phyloP scores from a whole-genome alignment of 2,888 invertebrate species.

The Octodonta nipae region DNA sequence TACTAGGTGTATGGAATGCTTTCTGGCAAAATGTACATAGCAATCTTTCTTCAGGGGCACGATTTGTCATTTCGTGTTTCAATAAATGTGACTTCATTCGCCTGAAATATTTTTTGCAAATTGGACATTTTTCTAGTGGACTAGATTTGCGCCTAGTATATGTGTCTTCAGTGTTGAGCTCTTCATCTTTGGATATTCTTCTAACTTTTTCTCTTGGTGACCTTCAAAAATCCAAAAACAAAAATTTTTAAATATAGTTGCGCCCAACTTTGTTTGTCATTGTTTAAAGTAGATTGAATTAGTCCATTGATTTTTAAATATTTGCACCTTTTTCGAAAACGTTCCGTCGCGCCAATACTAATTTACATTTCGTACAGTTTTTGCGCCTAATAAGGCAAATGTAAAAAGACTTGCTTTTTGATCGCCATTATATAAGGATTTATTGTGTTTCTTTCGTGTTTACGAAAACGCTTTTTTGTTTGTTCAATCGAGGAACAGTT shows the following conservation, averaged over 20 bases:
- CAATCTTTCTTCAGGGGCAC: slow-evolving; percentile 19
- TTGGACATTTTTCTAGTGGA: slow-evolving; percentile 33
- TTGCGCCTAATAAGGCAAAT: no score
- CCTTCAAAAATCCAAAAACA: slow-evolving; percentile 7
- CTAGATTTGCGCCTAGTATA: slow-evolving; percentile 29
- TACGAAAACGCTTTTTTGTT: no score
- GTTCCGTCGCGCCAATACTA: no score
- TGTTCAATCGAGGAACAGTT: no score
- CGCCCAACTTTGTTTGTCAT: slow-evolving; percentile 6
- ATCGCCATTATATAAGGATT: no score
- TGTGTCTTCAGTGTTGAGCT: slow-evolving; percentile 22
- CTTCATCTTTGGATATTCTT: slow-evolving; percentile 27
- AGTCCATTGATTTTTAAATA: no score
- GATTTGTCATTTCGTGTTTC: slow-evolving; percentile 28
- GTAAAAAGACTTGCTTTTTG: no score
- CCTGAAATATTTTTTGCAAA: slow-evolving; percentile 33
- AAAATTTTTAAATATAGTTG: background rate
- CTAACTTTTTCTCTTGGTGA: slow-evolving; percentile 23
- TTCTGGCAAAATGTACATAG: slow-evolving; percentile 26
- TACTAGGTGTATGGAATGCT: slow-evolving; percentile 29
- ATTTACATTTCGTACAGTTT: no score
- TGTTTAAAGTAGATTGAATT: no score
- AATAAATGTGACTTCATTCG: slow-evolving; percentile 37
- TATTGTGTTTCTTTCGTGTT: no score
- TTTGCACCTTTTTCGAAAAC: no score